Evolutionary conservation across 92 coral and sea anemone genomes (phyloP), one percentile per base, ranked within the genome.

Genomic region (Montipora capitata): DNA sequence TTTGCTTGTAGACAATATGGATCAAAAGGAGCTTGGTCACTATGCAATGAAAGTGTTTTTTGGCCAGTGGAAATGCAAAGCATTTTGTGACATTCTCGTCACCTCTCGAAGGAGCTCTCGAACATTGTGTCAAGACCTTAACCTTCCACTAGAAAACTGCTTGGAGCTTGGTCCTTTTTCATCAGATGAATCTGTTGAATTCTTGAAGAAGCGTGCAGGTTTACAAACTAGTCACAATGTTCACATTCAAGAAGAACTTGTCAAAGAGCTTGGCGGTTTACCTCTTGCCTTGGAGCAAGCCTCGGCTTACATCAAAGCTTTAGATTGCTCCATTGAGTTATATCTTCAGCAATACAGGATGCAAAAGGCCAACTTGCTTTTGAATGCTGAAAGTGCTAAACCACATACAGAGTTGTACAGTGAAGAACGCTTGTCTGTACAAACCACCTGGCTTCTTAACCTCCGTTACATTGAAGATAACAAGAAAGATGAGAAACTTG

Each of bases 11-110:
- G 98, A 95, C 76, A 90, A 93, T 76, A 73, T 81, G 58, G 89
- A 85, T 68, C 75, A 85, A 72, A 83, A 80, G 5, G 90, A 83
- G 3, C 86, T 90, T 43, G 87, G 96, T 10, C 58, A 27, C 48
- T 89, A 82, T 45, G 87, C 93, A 85, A 16, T 20, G 69, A 88
- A 90, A 83, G 13, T 95, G 10, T 67, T 93, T 56, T 42, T 14
- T 35, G 98, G 98, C 0, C 91, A 66, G 51, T 95, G 98, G 96
- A 91, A 90, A 63, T 77, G 80, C 64, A 62, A 74, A 57, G 78
- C 85, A 8, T 20, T 76, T 2, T 96, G 98, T 12, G 93, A 93
- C 63, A 73, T 95, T 20, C 65, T 95, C 4, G 87, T 95, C 45
- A 95, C 94, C 2, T 90, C 98, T 39, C 81, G 98, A 54, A 74